Evolutionary conservation across 2,797 vertebrate genomes (phyloP), one percentile per base, ranked within the genome.

Genomic region (Neopelma chrysocephalum): DNA sequence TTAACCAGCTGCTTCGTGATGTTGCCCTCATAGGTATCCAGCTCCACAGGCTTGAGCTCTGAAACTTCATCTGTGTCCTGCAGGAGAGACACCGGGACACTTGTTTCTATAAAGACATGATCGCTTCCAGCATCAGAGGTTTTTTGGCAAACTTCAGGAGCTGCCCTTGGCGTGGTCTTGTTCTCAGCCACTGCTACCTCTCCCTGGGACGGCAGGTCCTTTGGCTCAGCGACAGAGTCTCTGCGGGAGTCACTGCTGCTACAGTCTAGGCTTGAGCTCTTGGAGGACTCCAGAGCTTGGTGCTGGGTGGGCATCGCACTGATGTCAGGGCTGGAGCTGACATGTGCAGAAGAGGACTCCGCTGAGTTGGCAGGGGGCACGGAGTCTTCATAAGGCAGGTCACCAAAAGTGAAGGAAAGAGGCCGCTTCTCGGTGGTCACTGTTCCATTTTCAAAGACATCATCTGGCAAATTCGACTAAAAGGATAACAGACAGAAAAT

Each of bases 1-100:
- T 98, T 98, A 61, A 99, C 99, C 31, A 99, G 98, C 97, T 99
- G 99, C 95, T 98, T 98, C 0, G 99, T 99, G 96, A 99, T 97
- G 96, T 98, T 99, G 45, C 99, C 99, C 93, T 99, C 99, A 57
- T 98, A 98, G 11, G 98, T 98, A 96, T 99, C 99, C 97, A 99
- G 98, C 88, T 99, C 99, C 95, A 99, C 98, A 0, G 99, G 99
- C 96, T 99, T 99, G 50, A 99, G 98, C 85, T 99, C 98, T 2
- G 98, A 98, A 48, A 95, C 93, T 86, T 98, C 98, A 15, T 98
- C 98, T 0, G 98, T 96, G 50, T 99, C 98, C 68, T 96, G 98
- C 77, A 98, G 96, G 15, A 98, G 97, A 21, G 97, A 97, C 81
- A 97, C 98, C 0, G 85, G 98, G 15, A 98, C 98, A 0, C 91